Evolutionary conservation across 1,140 invertebrate genomes (phyloP).

Genomic region (Vollenhovia emeryi): DNA sequence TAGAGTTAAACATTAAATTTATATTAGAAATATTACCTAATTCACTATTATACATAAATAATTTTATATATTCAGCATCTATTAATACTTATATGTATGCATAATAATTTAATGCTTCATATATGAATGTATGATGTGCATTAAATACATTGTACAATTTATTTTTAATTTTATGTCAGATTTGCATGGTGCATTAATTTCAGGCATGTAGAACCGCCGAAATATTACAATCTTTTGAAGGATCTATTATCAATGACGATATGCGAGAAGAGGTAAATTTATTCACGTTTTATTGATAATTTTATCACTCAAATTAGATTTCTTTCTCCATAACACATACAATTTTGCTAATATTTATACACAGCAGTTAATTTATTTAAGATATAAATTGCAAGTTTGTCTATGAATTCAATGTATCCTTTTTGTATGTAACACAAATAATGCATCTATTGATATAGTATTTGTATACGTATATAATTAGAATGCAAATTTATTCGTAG

Average conservation of each 20-base stretch:
- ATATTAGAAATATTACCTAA: not conserved
- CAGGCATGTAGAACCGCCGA: conserved; percentile 34
- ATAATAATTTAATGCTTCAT: not conserved
- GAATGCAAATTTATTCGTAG: not conserved
- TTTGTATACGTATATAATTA: not conserved
- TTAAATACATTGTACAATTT: not conserved
- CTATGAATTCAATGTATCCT: not conserved
- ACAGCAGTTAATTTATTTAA: not conserved
- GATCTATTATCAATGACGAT: not conserved
- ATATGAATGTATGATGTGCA: not conserved
- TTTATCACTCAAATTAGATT: not conserved
- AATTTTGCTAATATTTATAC: not conserved
- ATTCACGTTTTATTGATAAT: not conserved
- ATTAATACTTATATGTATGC: not conserved
- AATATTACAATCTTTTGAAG: conserved; percentile 37
- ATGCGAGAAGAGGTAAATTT: conserved; percentile 24
- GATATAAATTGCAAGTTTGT: not conserved
- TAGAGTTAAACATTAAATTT: not conserved
- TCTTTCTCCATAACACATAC: not conserved
- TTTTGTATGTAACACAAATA: not conserved
- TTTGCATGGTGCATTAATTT: not conserved
- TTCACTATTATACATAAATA: not conserved
- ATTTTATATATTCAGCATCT: not conserved
- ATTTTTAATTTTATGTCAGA: not conserved
- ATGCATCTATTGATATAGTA: no score